These are phyloP conservation scores for Plusia festucae DNA, from an alignment of 2,888 invertebrate species.

Conservation along the genomic window DNA sequence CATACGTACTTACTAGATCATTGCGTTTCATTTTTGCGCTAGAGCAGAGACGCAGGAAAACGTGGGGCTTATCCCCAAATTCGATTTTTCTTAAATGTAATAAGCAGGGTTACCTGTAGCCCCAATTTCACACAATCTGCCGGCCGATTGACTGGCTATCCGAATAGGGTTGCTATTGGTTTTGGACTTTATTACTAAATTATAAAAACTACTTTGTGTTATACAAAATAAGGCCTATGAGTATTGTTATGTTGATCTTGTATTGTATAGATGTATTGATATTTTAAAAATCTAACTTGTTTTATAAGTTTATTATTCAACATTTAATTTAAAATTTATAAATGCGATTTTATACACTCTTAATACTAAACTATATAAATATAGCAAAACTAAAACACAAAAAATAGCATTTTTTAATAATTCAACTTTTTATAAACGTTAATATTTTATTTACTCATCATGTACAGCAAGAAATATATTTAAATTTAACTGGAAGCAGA, in stretches of 20 bases:
- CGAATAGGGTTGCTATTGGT: background rate
- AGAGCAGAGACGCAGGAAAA: slow-evolving; percentile 4
- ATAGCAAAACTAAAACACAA: too few species aligned
- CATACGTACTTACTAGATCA: too few species aligned
- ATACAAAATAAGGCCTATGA: background rate
- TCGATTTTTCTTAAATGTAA: slow-evolving; percentile 9
- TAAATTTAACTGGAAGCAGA: background rate
- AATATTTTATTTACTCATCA: too few species aligned
- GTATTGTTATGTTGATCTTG: background rate
- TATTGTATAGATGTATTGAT: too few species aligned
- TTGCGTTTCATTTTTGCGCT: background rate
- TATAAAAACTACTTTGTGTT: background rate
- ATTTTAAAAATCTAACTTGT: too few species aligned
- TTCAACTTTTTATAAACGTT: too few species aligned
- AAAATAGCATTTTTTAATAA: too few species aligned
- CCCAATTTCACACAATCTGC: slow-evolving; percentile 7
- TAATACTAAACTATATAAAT: too few species aligned
- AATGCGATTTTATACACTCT: too few species aligned
- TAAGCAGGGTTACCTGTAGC: slow-evolving; percentile 3
- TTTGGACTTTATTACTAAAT: background rate
- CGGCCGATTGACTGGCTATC: background rate
- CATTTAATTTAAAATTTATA: too few species aligned
- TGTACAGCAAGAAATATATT: background rate
- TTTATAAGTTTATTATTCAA: too few species aligned
- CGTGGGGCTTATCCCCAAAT: slow-evolving; percentile 3